Conservation (phyloP, 2,888 invertebrate genomes). For the Kryphioiulus occultus region DNA sequence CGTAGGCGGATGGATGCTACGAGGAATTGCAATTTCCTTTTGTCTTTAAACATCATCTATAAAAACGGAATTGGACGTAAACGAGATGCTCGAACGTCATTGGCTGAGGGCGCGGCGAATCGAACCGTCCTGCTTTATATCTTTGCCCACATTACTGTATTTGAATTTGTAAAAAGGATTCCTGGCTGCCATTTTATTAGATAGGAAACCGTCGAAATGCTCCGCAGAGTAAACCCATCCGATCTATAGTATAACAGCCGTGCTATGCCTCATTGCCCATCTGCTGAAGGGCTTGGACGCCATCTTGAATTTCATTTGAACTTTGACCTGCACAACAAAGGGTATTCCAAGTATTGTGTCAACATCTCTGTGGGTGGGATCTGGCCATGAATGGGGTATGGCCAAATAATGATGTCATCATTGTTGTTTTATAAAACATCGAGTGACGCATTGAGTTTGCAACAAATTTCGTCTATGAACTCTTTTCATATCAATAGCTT, state of each 20-base stretch:
- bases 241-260: not conserved
- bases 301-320: too few species aligned
- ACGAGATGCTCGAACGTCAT: not conserved
- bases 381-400: too few species aligned
- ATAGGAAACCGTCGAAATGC: not conserved
- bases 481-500: too few species aligned
- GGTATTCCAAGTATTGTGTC: too few species aligned
- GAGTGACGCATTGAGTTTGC: too few species aligned
- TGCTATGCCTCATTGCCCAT: not conserved
- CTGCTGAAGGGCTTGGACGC: too few species aligned
- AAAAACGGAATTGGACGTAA: constrained; percentile 17
- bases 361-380: too few species aligned
- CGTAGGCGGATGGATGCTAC: not conserved
- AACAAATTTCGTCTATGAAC: too few species aligned
- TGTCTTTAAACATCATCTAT: constrained; percentile 1
- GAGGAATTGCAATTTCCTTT: not conserved
- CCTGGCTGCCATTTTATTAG: not conserved
- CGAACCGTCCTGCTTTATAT: not conserved
- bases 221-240: not conserved
- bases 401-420: too few species aligned
- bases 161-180: not conserved
- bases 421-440: too few species aligned
- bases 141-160: not conserved
- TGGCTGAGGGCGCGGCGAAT: not conserved
- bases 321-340: too few species aligned